phyloP scores from a whole-genome alignment of 1,140 invertebrate genomes.

The Tetramorium alpestre region DNA sequence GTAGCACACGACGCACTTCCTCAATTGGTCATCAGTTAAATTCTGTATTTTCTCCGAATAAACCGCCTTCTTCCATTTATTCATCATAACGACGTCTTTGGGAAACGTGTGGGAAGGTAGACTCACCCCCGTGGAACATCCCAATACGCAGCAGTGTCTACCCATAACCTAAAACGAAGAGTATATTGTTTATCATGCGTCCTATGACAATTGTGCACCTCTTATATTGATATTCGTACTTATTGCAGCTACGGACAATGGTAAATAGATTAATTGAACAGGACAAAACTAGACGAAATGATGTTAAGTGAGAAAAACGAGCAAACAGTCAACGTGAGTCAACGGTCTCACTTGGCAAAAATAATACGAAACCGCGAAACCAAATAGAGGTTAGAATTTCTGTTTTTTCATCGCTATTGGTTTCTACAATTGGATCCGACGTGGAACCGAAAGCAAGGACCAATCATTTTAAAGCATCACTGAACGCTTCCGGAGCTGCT shows the following conservation, averaged over 20 bases:
- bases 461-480: too few species aligned
- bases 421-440: too few species aligned
- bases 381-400: neutral
- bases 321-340: neutral
- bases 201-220: neutral
- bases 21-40: slow-evolving; percentile 23
- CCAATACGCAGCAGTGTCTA: slow-evolving; percentile 38
- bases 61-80: slow-evolving; percentile 42
- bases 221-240: neutral
- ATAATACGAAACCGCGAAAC: neutral
- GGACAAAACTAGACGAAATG: neutral
- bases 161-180: slow-evolving; percentile 46
- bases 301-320: neutral
- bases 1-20: slow-evolving; percentile 46
- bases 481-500: too few species aligned
- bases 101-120: slow-evolving; percentile 38
- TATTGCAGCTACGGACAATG: neutral
- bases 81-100: slow-evolving; percentile 6
- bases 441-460: too few species aligned
- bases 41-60: slow-evolving; percentile 7
- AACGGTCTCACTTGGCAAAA: neutral
- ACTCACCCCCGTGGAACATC: slow-evolving; percentile 9
- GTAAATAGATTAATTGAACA: neutral
- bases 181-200: neutral
- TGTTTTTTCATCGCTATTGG: neutral